Evolutionary conservation across 1,140 invertebrate genomes (phyloP).

Genomic region (Macrostomum lignano): DNA sequence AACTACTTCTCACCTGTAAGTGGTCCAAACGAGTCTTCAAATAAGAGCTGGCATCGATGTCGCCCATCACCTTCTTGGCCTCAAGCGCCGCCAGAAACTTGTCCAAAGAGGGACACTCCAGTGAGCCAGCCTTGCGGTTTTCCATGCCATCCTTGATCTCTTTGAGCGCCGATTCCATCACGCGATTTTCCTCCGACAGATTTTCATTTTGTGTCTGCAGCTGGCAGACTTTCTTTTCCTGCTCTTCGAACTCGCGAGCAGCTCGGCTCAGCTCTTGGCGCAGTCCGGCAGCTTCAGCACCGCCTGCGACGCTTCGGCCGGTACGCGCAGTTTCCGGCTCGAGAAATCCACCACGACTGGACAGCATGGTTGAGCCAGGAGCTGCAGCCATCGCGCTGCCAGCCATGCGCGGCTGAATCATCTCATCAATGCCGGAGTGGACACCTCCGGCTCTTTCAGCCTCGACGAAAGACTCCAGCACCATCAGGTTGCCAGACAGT

Average conservation of each 20-base stretch:
- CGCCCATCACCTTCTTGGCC: conserved; percentile 16
- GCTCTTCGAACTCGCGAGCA: conserved; percentile 9
- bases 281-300: no score
- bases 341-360: no score
- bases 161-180: conserved; percentile 12
- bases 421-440: no score
- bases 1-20: conserved; percentile 20
- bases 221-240: conserved; percentile 14
- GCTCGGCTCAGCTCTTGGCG: conserved; percentile 6
- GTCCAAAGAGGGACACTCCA: conserved; percentile 21
- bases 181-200: conserved; percentile 17
- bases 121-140: conserved; percentile 9
- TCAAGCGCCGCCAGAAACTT: conserved; percentile 26
- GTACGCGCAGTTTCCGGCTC: no score
- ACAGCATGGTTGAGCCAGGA: no score
- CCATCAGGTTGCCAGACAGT: no score
- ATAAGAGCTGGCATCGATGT: conserved; percentile 18
- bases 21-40: conserved; percentile 25
- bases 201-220: conserved; percentile 36
- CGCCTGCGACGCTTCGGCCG: no score
- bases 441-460: no score
- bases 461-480: no score
- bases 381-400: no score
- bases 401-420: no score
- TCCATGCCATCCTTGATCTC: conserved; percentile 19